phyloP scores from a whole-genome alignment of 2,888 invertebrate species.

The Oligia strigilis region DNA sequence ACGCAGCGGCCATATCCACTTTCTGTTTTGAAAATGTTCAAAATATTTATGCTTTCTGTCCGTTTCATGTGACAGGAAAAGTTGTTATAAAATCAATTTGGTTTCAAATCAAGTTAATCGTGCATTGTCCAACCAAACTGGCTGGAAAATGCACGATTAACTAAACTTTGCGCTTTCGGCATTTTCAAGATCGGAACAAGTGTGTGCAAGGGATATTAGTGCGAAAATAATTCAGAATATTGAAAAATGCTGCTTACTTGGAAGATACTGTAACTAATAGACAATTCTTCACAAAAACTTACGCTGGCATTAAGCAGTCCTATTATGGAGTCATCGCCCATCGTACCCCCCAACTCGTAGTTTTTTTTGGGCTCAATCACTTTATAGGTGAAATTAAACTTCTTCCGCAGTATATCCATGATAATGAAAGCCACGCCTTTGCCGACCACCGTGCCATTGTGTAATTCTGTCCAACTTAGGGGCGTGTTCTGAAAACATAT shows the following conservation, averaged over 20 bases:
- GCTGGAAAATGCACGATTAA: neutral
- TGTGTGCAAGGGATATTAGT: neutral
- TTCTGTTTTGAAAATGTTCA: slow-evolving; percentile 83
- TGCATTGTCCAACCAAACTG: neutral
- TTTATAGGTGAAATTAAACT: slow-evolving; percentile 94
- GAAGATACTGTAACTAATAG: neutral
- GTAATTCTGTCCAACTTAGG: slow-evolving; percentile 89
- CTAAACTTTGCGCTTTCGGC: neutral
- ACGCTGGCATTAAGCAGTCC: slow-evolving; percentile 91
- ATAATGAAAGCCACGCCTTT: slow-evolving; percentile 94
- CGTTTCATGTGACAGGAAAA: neutral
- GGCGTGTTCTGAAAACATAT: slow-evolving; percentile 90
- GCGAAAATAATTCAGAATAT: neutral
- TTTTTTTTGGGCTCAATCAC: slow-evolving; percentile 92
- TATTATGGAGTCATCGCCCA: slow-evolving; percentile 91
- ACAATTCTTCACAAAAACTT: slow-evolving; percentile 67
- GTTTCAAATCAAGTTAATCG: neutral
- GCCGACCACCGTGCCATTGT: slow-evolving; percentile 91
- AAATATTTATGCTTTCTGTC: neutral
- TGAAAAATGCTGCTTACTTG: neutral
- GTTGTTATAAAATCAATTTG: neutral
- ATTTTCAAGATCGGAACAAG: too few relatives aligned
- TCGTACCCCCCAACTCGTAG: slow-evolving; percentile 91
- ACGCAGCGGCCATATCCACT: slow-evolving; percentile 95
- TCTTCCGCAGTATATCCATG: slow-evolving; percentile 92